Percentiles rank a stretch among this genome's conserved stretches.
Evolutionary conservation across 2,113 vertebrate genomes (phyloP).

Genomic region (Zingel zingel): DNA sequence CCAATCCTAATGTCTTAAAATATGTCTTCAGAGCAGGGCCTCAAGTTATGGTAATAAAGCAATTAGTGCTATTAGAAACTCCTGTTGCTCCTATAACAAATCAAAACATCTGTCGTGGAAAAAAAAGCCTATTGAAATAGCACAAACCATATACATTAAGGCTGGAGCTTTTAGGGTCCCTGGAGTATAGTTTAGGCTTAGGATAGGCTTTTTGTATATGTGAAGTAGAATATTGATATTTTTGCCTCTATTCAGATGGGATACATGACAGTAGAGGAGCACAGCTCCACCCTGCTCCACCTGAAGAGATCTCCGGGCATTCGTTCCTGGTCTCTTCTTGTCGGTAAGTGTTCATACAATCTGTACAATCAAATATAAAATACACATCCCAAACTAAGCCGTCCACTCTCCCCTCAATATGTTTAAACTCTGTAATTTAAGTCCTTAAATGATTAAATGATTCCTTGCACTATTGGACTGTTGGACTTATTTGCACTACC

Average conservation of each 20-base stretch:
- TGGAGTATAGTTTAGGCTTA: background rate
- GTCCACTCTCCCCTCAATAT: background rate
- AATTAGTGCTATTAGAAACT: no score
- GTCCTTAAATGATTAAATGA: no score
- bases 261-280: conserved; percentile 92
- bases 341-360: conserved; percentile 82
- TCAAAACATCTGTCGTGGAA: background rate
- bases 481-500: no score
- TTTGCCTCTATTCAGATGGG: conserved; percentile 83
- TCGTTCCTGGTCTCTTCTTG: conserved; percentile 95
- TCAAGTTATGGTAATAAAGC: no score
- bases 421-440: background rate
- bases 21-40: no score
- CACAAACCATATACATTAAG: background rate
- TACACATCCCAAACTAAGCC: background rate
- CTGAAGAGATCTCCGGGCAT: conserved; percentile 93
- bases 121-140: background rate
- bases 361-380: background rate
- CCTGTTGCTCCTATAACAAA: background rate
- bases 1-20: background rate
- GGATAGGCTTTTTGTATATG: background rate
- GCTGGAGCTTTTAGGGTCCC: background rate
- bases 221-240: background rate
- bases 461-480: no score
- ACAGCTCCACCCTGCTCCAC: conserved; percentile 85